These are phyloP conservation scores for Prinia subflava DNA, from an alignment of 2,113 vertebrate species.

Conservation along the genomic window DNA sequence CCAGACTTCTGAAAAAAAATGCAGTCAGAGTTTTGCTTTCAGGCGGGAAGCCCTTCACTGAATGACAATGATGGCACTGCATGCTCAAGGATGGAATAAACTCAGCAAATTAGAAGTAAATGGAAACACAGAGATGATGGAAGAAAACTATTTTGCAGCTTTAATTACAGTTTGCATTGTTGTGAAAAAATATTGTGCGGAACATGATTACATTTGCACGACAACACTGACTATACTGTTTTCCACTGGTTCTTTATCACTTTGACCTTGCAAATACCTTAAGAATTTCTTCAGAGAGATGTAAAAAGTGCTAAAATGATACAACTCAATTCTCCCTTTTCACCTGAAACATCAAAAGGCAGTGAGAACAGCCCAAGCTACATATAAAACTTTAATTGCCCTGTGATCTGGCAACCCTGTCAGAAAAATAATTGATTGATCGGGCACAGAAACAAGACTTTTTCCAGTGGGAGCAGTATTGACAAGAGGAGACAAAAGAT, in stretches of 20 bases:
- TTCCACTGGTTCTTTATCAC: not conserved
- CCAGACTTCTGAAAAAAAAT: not conserved
- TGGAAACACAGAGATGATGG: not conserved
- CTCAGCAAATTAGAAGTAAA: not conserved
- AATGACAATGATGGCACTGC: not conserved
- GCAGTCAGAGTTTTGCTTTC: not conserved
- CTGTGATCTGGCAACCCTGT: not conserved
- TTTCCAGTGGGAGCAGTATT: not conserved
- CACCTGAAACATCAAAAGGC: constrained; percentile 12
- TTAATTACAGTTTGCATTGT: not conserved
- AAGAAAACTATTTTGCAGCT: not conserved
- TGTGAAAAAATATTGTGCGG: not conserved
- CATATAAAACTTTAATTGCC: not conserved
- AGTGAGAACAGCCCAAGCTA: not conserved
- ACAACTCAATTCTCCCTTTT: not conserved
- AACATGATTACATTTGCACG: not conserved
- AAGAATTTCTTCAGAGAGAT: not conserved
- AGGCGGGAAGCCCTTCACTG: not conserved
- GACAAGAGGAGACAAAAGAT: not conserved
- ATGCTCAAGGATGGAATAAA: not conserved
- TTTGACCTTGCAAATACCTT: not conserved
- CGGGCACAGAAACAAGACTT: not conserved
- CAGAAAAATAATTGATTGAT: not conserved
- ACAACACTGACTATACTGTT: not conserved
- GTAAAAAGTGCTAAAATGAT: not conserved